phyloP scores from a whole-genome alignment of 2,113 vertebrate species.

The Rafetus swinhoei region DNA sequence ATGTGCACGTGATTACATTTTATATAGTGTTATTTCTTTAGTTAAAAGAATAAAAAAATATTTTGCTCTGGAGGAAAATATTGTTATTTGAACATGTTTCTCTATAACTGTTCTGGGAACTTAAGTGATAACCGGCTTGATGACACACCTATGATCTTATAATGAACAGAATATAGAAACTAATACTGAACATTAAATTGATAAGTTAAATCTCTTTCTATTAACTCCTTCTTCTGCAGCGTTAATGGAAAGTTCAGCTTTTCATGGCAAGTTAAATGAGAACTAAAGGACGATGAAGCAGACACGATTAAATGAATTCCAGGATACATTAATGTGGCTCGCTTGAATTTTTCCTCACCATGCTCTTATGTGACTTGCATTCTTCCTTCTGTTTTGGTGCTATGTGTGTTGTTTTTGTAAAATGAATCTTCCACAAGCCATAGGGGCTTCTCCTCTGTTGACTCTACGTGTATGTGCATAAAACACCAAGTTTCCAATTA shows the following conservation, averaged over 20 bases:
- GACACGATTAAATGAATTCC: slow-evolving; percentile 48
- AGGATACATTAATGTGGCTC: neutral
- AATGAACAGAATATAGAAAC: slow-evolving; percentile 60
- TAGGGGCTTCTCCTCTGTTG: neutral
- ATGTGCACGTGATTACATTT: neutral
- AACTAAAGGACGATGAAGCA: slow-evolving; percentile 54
- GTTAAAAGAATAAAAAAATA: slow-evolving; percentile 1
- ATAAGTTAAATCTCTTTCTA: slow-evolving; percentile 67
- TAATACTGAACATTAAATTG: slow-evolving; percentile 57
- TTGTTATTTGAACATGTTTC: slow-evolving; percentile 21
- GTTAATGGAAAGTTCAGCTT: slow-evolving; percentile 56
- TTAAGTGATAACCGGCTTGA: slow-evolving; percentile 60
- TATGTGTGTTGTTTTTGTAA: neutral
- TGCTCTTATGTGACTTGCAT: neutral
- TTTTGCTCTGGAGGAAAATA: slow-evolving; percentile 21
- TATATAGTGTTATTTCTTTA: neutral
- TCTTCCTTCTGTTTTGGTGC: neutral
- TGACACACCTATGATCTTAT: slow-evolving; percentile 58
- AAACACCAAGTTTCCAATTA: neutral
- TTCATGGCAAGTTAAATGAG: slow-evolving; percentile 65
- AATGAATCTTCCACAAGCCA: slow-evolving; percentile 3
- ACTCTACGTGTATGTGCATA: neutral
- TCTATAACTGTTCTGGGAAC: slow-evolving; percentile 40
- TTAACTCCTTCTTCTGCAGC: slow-evolving; percentile 60
- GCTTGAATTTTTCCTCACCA: neutral